Conservation (phyloP, 2,113 vertebrate genomes). For the Cephalopholis sonnerati region DNA sequence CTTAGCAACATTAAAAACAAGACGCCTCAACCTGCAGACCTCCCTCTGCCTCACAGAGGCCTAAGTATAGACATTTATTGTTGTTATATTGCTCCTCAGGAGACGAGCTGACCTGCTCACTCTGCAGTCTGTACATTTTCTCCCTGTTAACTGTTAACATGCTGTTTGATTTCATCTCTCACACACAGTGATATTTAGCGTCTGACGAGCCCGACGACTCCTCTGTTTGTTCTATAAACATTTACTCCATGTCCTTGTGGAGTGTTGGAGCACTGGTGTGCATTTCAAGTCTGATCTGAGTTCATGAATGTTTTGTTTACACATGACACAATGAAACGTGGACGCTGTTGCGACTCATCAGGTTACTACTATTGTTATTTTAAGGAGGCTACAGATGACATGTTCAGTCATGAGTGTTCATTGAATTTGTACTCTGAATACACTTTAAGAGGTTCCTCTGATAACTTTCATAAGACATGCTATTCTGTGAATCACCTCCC, state of each 20-base stretch:
- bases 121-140: neutral
- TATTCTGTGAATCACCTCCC: neutral
- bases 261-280: neutral
- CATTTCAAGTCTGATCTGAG: neutral
- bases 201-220: neutral
- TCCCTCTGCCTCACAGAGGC: too few species aligned
- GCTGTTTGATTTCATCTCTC: neutral
- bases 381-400: neutral
- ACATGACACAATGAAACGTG: neutral
- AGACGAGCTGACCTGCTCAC: neutral
- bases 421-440: neutral
- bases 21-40: too few species aligned
- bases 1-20: too few species aligned
- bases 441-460: too few species aligned
- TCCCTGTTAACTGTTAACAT: neutral
- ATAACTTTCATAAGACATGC: too few species aligned
- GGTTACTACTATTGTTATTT: neutral
- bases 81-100: neutral
- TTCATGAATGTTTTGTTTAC: conserved; percentile 7
- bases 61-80: neutral
- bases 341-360: neutral
- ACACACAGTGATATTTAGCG: neutral
- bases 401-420: neutral
- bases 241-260: neutral
- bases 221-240: conserved; percentile 34